Base-by-base conservation (phyloP, 2,888 invertebrate genomes). In the Aelia acuminata region DNA sequence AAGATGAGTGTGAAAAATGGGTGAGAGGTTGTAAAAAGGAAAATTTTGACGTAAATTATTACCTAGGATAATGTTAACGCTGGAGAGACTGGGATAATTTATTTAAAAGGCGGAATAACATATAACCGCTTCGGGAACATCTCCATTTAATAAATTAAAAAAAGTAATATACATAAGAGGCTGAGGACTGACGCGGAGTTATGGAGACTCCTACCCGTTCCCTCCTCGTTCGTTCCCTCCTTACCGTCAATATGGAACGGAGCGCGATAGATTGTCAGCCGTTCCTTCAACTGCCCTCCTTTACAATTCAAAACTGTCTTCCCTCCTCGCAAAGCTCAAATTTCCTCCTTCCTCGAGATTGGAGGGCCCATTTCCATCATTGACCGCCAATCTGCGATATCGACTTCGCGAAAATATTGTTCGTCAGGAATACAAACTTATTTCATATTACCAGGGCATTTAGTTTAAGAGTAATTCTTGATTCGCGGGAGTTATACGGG, bases 91-190 rank as follows among this genome's bases (percentile, higher is more conserved):
- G 80, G 3, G n/a, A 80, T 80, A 80, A 80, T 47, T 80, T 80
- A n/a, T 80, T 80, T 47, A 80, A 47, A 47, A 80, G 80, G 22
- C 80, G 11, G 22, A 43, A 43, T 80, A 80, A 80, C 80, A 87
- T 85, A 70, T 70, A 87, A 26, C 87, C 57, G 43, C 70, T 10
- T 31, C 63, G 13, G 87, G 39, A 85, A 39, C 85, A 85, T 63
- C 39, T 87, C 87, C 87, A 87, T 87, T 70, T 87, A 63, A 87
- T 87, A 87, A 87, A 87, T 87, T 87, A 87, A 70, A 87, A 87
- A 87, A 87, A 87, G 87, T 87, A 87, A 87, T 87, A 57, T 70
- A 57, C 87, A 87, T 87, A 87, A 87, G 70, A 87, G 87, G 87
- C 26, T 47, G 87, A 48, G 49, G 47, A 22, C n/a, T 86, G 85